Conservation (phyloP, 2,888 invertebrate species). For the Charanyca ferruginea region DNA sequence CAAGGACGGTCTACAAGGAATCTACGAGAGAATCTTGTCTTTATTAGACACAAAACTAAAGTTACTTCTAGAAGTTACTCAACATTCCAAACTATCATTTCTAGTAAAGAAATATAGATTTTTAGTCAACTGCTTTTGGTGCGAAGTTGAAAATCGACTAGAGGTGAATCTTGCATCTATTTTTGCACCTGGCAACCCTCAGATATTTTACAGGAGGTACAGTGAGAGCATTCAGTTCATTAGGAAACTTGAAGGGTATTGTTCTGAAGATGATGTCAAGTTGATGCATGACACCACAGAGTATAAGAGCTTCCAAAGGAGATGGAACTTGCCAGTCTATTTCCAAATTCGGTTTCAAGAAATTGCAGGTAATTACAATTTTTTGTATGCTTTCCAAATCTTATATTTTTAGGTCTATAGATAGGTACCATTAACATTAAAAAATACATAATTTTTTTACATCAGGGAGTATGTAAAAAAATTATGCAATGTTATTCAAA, state of each 20-base stretch:
- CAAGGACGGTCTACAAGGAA: constrained; percentile 92
- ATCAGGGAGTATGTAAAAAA: too few species aligned
- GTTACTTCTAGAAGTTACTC: constrained; percentile 87
- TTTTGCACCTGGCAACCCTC: constrained; percentile 98
- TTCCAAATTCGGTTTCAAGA: constrained; percentile 99
- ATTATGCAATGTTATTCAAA: too few species aligned
- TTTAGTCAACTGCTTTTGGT: constrained; percentile 96
- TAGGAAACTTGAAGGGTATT: constrained; percentile 93
- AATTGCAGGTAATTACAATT: constrained; percentile 93
- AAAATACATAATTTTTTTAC: too few species aligned
- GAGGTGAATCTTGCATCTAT: constrained; percentile 95
- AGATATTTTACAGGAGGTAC: constrained; percentile 96
- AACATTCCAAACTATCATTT: constrained; percentile 87
- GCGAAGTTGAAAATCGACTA: constrained; percentile 95
- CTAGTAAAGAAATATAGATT: constrained; percentile 85
- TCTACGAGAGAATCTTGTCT: constrained; percentile 93
- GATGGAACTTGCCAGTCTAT: constrained; percentile 99
- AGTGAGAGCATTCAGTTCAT: constrained; percentile 95
- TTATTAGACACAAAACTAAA: constrained; percentile 94
- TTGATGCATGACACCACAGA: constrained; percentile 93
- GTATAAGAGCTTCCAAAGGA: constrained; percentile 95
- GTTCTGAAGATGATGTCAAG: constrained; percentile 90
- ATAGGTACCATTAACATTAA: too few species aligned
- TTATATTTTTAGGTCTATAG: too few species aligned
- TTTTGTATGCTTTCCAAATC: neutral